A percentile compares a stretch with the other conserved stretches of the same genome.
These are phyloP conservation scores for Microdon myrmicae DNA, from an alignment of 2,888 invertebrate genomes.

Conservation along the genomic window DNA sequence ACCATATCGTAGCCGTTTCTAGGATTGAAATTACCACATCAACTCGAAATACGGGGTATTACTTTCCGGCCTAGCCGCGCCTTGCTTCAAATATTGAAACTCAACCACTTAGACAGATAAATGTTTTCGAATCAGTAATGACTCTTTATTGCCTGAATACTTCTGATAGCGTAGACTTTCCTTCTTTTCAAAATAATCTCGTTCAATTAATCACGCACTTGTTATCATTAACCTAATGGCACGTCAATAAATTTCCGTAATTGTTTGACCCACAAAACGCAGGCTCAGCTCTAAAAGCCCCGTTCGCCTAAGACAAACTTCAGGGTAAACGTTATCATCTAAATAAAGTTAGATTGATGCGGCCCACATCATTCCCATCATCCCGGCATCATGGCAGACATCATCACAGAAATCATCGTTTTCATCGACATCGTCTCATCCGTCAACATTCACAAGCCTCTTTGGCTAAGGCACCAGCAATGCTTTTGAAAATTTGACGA, in stretches of 20 bases:
- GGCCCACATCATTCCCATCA: constrained; percentile 24
- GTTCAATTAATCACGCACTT: constrained; percentile 48
- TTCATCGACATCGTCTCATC: constrained; percentile 6
- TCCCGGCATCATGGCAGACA: constrained; percentile 18
- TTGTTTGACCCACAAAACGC: constrained; percentile 49
- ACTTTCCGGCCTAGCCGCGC: too few species aligned
- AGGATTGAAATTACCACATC: too few species aligned
- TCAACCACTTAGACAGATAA: too few species aligned
- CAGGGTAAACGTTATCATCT: constrained; percentile 30
- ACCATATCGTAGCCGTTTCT: too few species aligned
- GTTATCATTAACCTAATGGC: constrained; percentile 51
- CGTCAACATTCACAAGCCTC: constrained; percentile 6
- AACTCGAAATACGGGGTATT: too few species aligned
- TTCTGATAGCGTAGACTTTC: too few species aligned
- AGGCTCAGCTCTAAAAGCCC: constrained; percentile 25
- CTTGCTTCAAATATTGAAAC: too few species aligned
- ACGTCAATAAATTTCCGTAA: constrained; percentile 47
- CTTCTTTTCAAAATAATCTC: constrained; percentile 36
- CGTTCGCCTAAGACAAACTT: constrained; percentile 28
- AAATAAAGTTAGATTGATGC: constrained; percentile 26
- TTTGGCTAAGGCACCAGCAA: background rate
- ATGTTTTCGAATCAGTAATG: too few species aligned
- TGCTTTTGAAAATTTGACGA: constrained; percentile 30
- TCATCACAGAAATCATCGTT: constrained; percentile 1
- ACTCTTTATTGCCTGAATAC: too few species aligned